Percentiles rank a stretch among this genome's conserved stretches.
These are phyloP conservation scores for Myotis myotis DNA, from an alignment of 2,797 vertebrate genomes.

Conservation along the genomic window DNA sequence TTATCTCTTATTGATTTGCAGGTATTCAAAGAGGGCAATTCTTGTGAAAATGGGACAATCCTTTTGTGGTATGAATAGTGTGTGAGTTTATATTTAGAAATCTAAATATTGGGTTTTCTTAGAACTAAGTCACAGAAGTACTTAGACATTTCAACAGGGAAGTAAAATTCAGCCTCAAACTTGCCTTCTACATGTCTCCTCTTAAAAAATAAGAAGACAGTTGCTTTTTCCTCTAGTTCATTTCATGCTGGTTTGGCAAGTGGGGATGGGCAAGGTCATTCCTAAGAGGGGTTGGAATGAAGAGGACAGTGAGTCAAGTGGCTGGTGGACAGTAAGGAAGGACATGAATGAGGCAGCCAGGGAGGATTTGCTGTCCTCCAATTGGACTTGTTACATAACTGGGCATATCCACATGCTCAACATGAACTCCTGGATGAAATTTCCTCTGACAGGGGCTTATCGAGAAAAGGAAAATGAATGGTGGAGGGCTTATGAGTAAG, in stretches of 20 bases:
- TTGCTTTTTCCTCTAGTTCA: neutral
- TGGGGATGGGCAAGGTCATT: neutral
- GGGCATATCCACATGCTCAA: neutral
- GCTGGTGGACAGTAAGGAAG: neutral
- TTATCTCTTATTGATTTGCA: neutral
- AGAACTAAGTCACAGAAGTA: neutral
- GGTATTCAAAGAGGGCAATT: neutral
- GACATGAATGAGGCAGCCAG: fast-evolving
- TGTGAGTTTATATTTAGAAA: neutral
- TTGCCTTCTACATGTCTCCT: neutral
- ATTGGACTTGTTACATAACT: neutral
- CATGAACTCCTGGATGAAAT: neutral
- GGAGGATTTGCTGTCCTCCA: fast-evolving
- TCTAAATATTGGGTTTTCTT: neutral
- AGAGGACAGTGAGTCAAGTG: neutral
- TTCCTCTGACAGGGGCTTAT: neutral
- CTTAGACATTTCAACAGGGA: neutral
- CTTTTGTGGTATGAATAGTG: neutral
- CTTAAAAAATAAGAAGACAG: neutral
- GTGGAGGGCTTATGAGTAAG: neutral
- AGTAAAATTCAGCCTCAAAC: neutral
- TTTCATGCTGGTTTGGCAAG: neutral
- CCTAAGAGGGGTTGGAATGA: fast-evolving
- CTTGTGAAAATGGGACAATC: neutral
- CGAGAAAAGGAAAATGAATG: neutral